Evolutionary conservation across 1,140 invertebrate genomes (phyloP), one percentile per base, ranked within the genome.

Genomic region (Drosophila ercepeae): DNA sequence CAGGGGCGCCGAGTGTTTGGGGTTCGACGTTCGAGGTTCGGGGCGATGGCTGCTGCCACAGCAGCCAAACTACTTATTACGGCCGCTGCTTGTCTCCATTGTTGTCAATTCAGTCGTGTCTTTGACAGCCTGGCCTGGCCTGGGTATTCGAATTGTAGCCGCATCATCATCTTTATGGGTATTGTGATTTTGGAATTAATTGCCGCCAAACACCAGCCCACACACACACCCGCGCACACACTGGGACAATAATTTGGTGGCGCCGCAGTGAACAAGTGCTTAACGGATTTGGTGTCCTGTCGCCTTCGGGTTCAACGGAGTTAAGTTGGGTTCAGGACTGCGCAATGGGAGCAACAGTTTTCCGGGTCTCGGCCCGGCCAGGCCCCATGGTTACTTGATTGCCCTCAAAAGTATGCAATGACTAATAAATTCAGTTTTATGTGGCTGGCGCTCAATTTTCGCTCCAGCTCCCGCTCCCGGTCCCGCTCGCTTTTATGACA

Each of bases 111-210:
- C 79, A 32, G 46, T 64, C 67, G 65, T 84, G 81, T 65, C 81
- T 81, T 65, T 84, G 81, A 84, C 81, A 84, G 81, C 48, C 39
- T 16, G 16, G 4, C 14, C 54, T 45, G 14, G 63, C 53, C 39
- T 16, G 69, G 59, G 55, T 75, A 86, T 86, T 84, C 79, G 86
- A 86, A 86, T 86, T 86, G 76, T 84, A 76, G 79, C 81, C 75
- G 82, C 81, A 81, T 84, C 81, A 84, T 86, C 83, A 88, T 88
- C 82, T 88, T 88, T 88, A 88, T 88, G 78, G 82, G 78, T 75
- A 88, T 88, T 88, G 82, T 88, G 82, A 88, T 88, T 88, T 88
- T 49, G 77, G 82, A 88, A 88, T 88, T 88, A 88, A 88, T 88
- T 88, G 82, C 83, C 70, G 61, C 49, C 65, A 61, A 61, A 73